Evolutionary conservation across 2,113 vertebrate species (phyloP), one percentile per base, ranked within the genome.

Genomic region (Nasalis larvatus): DNA sequence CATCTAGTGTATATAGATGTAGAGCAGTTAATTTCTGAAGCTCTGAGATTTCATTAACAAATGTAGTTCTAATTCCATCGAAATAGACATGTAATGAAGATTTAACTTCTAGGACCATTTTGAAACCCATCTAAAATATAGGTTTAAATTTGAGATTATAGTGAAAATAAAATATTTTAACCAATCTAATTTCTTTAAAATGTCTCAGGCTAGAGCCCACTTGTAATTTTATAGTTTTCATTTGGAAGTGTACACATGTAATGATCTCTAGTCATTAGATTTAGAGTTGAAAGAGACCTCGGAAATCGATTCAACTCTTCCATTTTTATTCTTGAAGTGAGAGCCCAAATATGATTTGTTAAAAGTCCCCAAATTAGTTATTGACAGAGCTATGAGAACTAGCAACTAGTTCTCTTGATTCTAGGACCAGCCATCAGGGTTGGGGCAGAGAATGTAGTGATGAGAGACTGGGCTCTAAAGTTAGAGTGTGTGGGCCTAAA

Each of bases 81-180:
- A 95, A 94, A 47, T n/a, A 56, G 91, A 80, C 3, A 1, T 54
- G 13, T 80, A 10, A 35, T 54, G 25, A 91, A 91, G 58, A 88
- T 60, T 86, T 94, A 73, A 82, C 54, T 86, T 88, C 23, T 47
- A 74, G 90, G 45, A 56, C 56, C 35, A 52, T 91, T 97, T 94
- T 89, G 52, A 97, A 96, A 95, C 20, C 30, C 89, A 69, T 80
- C 47, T 95, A 68, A 96, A 97, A 95, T 82, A 94, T 92, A 84
- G n/a, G 27, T 60, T 97, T 97, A 89, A 68, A 89, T 94, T 60
- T 92, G 58, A 89, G 66, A 77, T 88, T 87, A 60, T 27, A 54
- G 63, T 87, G 80, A 37, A 84, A 83, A 66, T 85, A 83, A 86
- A 84, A 90, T 47, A 81, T 47, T 84, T 80, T 84, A 96, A 56